Conservation (phyloP, 1,140 invertebrate species). For the Campoletis sonorensis region DNA sequence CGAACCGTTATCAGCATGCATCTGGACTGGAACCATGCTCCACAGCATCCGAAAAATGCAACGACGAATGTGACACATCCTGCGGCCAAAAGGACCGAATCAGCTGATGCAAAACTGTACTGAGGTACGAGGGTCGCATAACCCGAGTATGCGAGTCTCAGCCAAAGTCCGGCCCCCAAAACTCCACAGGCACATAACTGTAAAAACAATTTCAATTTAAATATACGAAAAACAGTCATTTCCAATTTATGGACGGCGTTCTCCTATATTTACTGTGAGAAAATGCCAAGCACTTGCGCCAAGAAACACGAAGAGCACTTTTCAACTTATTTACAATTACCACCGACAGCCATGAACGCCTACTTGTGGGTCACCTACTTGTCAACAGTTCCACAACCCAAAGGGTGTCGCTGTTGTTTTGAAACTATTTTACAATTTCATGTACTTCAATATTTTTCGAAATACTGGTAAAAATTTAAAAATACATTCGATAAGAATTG, state of each 20-base stretch:
- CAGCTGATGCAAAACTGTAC: constrained; percentile 83
- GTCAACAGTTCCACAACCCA: not conserved
- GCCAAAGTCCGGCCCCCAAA: constrained; percentile 85
- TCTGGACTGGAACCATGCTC: constrained; percentile 87
- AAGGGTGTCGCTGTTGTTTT: too few species aligned
- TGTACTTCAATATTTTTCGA: too few species aligned
- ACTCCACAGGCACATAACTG: constrained; percentile 87
- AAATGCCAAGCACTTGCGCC: not conserved
- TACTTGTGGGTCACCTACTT: not conserved
- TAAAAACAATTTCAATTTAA: constrained; percentile 56
- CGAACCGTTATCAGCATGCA: constrained; percentile 86
- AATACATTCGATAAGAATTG: too few species aligned
- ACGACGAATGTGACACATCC: constrained; percentile 84
- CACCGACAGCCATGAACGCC: not conserved
- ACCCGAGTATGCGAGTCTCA: constrained; percentile 83
- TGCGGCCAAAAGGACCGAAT: constrained; percentile 82
- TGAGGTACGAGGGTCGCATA: constrained; percentile 85
- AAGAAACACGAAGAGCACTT: not conserved
- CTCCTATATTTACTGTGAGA: not conserved
- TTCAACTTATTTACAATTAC: not conserved
- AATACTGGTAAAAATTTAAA: too few species aligned
- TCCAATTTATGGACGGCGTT: not conserved
- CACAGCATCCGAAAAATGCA: constrained; percentile 89
- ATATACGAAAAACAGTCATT: not conserved
- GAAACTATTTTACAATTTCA: too few species aligned